Evolutionary conservation across 2,113 vertebrate species (phyloP), one percentile per base, ranked within the genome.

Genomic region (Campylorhamphus procurvoides): DNA sequence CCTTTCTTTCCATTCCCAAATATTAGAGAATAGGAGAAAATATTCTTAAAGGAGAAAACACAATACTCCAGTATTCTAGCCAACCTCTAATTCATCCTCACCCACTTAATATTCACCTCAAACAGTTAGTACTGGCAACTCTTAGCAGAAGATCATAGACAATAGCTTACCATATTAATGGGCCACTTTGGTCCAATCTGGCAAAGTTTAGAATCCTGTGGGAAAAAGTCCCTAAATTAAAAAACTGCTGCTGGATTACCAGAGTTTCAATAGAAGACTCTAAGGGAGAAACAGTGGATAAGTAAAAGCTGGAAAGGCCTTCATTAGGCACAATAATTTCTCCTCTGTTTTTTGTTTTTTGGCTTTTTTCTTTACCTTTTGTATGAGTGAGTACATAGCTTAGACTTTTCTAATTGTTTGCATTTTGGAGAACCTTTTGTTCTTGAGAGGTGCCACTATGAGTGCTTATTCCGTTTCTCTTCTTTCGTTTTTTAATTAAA

Each of bases 401-500:
- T 46, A 80, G 35, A 88, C 20, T 15, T 91, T 44, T 85, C 27
- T 78, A 78, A 93, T n/a, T 56, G 37, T 78, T 88, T 85, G 52
- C 12, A 72, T 92, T 90, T 80, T 94, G 56, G 59, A 91, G 35
- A 77, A 17, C 31, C 63, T 18, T 84, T 91, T 94, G 44, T 88
- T 95, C 76, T 68, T 12, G 4, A 77, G 44, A 81, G 6, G 6
- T 66, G 87, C n/a, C 18, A 9, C 50, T 50, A 66, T 42, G 14
- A 68, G 14, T n/a, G 28, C 12, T 78, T 56, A 40, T 60, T 78
- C 31, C 25, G 82, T 84, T 93, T 93, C 81, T 91, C 52, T 86
- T 90, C 79, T 78, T 67, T 80, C 42, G 22, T 14, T 94, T 92
- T 96, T 86, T 91, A 95, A 94, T 95, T 89, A 24, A 85, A 91